These are phyloP conservation scores for sheep (Ovis aries) DNA, from an alignment of 2,113 vertebrate genomes.

Conservation along the genomic window DNA sequence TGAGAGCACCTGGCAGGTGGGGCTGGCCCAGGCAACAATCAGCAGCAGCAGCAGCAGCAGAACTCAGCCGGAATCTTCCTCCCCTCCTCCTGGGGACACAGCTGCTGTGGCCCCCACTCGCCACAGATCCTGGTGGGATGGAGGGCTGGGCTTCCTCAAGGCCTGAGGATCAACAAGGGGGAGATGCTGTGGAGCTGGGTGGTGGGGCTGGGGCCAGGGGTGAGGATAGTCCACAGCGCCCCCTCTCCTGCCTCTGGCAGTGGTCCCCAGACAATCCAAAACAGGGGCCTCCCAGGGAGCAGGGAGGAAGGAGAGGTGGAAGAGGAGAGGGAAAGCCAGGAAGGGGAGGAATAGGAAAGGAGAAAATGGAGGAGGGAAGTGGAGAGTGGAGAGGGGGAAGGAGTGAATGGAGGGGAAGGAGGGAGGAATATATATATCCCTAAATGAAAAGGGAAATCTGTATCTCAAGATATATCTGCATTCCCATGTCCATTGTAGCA, in stretches of 20 bases:
- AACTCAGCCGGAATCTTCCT: conserved; percentile 97
- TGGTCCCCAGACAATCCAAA: neutral
- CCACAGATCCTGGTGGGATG: conserved; percentile 74
- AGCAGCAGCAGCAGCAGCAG: conserved; percentile 85
- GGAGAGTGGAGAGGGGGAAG: neutral
- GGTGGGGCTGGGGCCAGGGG: neutral
- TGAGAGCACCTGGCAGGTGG: conserved; percentile 88
- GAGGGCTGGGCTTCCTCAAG: neutral
- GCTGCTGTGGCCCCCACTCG: conserved; percentile 91
- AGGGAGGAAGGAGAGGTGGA: neutral
- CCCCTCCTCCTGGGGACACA: conserved; percentile 96
- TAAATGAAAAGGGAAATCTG: neutral
- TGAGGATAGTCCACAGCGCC: neutral
- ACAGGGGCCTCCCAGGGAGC: neutral
- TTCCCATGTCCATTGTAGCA: neutral
- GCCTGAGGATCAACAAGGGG: neutral
- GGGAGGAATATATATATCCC: neutral
- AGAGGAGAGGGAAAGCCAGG: neutral
- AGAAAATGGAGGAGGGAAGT: neutral
- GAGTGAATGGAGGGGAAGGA: neutral
- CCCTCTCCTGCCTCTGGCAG: accelerated
- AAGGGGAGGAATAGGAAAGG: neutral
- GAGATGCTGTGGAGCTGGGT: neutral
- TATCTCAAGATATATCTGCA: neutral
- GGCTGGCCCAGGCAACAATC: conserved; percentile 85